Percentiles rank a stretch among this genome's conserved stretches.
Conservation (phyloP, 2,797 vertebrate genomes). For the Galago senegalensis region DNA sequence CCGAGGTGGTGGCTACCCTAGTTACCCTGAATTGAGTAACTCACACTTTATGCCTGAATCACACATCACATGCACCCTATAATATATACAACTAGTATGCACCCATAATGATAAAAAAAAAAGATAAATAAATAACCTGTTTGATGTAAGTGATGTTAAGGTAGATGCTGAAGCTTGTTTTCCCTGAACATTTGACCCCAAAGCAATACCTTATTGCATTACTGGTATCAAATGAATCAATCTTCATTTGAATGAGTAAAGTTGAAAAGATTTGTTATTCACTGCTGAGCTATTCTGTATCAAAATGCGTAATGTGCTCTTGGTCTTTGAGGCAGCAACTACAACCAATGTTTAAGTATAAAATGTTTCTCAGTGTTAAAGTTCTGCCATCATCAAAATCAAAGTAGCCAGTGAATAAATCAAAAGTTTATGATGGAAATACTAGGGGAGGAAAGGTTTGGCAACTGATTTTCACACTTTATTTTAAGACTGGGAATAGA, state of each 20-base stretch:
- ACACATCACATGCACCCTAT: too few relatives aligned
- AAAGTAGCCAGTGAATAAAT: background rate
- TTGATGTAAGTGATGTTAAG: background rate
- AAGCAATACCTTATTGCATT: background rate
- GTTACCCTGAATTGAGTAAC: too few relatives aligned
- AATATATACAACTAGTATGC: too few relatives aligned
- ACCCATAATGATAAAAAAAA: background rate
- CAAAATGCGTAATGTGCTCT: background rate
- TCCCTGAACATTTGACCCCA: background rate
- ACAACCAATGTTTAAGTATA: too few relatives aligned
- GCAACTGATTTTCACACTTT: background rate
- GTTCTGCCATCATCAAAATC: background rate
- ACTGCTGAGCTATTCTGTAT: background rate
- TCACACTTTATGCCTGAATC: too few relatives aligned
- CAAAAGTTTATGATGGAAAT: background rate
- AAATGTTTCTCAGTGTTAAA: background rate
- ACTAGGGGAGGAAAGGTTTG: background rate
- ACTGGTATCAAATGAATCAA: background rate
- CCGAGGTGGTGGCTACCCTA: too few relatives aligned
- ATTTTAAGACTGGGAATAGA: background rate
- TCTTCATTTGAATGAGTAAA: background rate
- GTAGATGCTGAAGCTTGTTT: background rate
- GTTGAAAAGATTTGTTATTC: background rate
- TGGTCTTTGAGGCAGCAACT: background rate
- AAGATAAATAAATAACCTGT: background rate